Percentiles rank a stretch among this genome's conserved stretches.
Evolutionary conservation across 1,140 invertebrate species (phyloP).

Genomic region (Daktulosphaira vitifoliae): DNA sequence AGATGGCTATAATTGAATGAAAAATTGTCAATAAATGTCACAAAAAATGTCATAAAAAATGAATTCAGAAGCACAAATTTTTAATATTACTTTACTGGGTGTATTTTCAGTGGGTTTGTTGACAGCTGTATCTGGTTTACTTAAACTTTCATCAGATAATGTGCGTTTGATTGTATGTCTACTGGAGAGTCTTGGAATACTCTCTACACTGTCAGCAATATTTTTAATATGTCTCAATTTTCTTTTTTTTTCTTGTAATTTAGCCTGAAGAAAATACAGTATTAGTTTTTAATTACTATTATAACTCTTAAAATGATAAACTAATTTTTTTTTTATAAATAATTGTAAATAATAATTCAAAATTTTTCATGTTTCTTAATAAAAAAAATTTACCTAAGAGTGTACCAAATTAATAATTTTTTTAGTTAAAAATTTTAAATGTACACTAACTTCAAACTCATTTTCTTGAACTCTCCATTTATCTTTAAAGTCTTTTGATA

Average conservation of each 20-base stretch:
- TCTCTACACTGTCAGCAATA: conserved; percentile 24
- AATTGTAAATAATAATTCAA: too few relatives aligned
- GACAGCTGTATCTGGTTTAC: background rate
- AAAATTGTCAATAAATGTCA: too few relatives aligned
- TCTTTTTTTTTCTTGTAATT: conserved; percentile 27
- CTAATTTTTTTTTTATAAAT: too few relatives aligned
- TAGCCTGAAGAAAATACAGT: background rate
- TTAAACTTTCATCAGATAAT: conserved; percentile 16
- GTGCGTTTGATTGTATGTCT: conserved; percentile 4
- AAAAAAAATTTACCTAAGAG: too few relatives aligned
- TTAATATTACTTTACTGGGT: background rate
- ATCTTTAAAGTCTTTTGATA: conserved; percentile 53
- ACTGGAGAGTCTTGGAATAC: conserved; percentile 13
- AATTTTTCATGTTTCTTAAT: too few relatives aligned
- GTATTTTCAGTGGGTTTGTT: background rate
- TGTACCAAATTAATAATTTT: too few relatives aligned
- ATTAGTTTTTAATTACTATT: background rate
- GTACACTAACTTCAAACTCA: conserved; percentile 48
- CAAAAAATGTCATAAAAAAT: too few relatives aligned
- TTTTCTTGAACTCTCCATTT: conserved; percentile 59
- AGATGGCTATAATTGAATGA: background rate
- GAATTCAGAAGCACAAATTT: too few relatives aligned
- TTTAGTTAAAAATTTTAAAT: too few relatives aligned
- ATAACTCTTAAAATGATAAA: too few relatives aligned
- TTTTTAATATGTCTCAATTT: conserved; percentile 27